These are phyloP conservation scores for Triplophysa tibetana DNA, from an alignment of 2,113 vertebrate genomes.

Conservation along the genomic window DNA sequence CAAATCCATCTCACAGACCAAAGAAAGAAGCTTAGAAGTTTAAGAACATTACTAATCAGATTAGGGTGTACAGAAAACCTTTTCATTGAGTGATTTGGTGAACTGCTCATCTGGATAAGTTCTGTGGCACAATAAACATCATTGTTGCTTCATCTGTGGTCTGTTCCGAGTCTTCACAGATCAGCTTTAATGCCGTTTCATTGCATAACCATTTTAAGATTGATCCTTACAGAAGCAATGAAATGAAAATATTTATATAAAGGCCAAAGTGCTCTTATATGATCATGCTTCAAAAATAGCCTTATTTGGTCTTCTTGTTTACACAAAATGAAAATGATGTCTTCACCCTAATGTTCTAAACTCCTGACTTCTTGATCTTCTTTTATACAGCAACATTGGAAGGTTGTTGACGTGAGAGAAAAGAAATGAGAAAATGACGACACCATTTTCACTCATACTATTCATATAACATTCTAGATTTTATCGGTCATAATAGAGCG, in stretches of 20 bases:
- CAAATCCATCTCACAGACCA: slow-evolving; percentile 29
- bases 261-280: background rate
- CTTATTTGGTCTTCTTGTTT: too few species aligned
- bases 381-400: too few species aligned
- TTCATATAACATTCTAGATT: too few species aligned
- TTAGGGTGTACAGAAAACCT: slow-evolving; percentile 56
- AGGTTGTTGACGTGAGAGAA: too few species aligned
- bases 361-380: too few species aligned
- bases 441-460: too few species aligned
- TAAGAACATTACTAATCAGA: slow-evolving; percentile 55
- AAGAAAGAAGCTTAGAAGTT: slow-evolving; percentile 30
- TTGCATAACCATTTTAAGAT: background rate
- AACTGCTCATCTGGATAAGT: background rate
- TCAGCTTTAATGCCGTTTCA: background rate
- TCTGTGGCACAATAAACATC: background rate
- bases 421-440: too few species aligned
- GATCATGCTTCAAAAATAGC: background rate
- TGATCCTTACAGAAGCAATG: background rate
- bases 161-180: background rate
- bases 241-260: background rate
- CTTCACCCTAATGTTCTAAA: too few species aligned
- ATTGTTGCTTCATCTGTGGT: background rate
- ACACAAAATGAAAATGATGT: too few species aligned
- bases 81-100: slow-evolving; percentile 48
- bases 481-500: too few species aligned